Evolutionary conservation across 2,797 vertebrate genomes (phyloP).

Genomic region (Microctenopoma steveboyesi): DNA sequence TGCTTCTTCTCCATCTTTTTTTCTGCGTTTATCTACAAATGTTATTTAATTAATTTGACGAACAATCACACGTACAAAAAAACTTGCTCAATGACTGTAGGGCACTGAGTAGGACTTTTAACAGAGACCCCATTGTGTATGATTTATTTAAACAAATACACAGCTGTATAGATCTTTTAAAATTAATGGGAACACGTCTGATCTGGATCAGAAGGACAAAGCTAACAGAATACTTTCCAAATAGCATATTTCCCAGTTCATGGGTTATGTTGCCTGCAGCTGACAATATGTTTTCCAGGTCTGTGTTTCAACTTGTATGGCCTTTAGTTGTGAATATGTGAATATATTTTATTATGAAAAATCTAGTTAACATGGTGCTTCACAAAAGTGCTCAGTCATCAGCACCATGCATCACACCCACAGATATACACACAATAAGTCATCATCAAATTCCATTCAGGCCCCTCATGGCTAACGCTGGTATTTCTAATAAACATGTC

Average conservation of each 20-base stretch:
- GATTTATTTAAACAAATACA: background rate
- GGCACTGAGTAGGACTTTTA: background rate
- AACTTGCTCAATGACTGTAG: background rate
- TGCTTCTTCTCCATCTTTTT: no score
- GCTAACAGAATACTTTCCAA: no score
- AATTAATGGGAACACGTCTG: background rate
- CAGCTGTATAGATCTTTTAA: background rate
- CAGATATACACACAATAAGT: constrained; percentile 36
- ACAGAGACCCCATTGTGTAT: background rate
- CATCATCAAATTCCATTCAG: constrained; percentile 42
- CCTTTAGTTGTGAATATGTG: background rate
- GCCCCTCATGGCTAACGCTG: constrained; percentile 46
- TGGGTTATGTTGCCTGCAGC: background rate
- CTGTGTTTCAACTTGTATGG: background rate
- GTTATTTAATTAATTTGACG: background rate
- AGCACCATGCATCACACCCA: background rate
- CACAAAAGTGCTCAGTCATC: constrained; percentile 38
- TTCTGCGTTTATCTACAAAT: background rate
- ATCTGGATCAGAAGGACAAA: no score
- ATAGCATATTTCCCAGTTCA: background rate
- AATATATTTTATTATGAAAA: background rate
- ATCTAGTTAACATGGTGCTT: background rate
- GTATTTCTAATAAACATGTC: constrained; percentile 60
- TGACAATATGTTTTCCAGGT: background rate
- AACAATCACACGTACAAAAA: background rate